A percentile compares a stretch with the other conserved stretches of the same genome.
These are phyloP conservation scores for Cardiocondyla obscurior DNA, from an alignment of 1,140 invertebrate genomes.

Conservation along the genomic window DNA sequence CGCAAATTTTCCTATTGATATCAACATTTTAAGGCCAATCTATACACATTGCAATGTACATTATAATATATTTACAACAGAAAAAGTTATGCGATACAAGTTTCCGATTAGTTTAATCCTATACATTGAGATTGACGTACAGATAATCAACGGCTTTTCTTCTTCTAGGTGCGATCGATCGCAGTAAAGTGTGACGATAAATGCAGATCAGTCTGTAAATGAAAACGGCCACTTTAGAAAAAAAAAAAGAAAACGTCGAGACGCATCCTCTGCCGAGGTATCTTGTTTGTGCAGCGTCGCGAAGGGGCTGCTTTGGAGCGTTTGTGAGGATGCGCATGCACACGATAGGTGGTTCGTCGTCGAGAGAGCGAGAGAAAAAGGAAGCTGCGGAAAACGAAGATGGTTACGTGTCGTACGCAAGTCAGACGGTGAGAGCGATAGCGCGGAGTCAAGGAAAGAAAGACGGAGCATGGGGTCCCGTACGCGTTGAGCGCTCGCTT, in stretches of 20 bases:
- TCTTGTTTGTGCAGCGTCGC: background rate
- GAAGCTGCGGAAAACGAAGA: slow-evolving; percentile 21
- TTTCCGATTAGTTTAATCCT: too few species aligned
- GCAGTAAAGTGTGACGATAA: too few species aligned
- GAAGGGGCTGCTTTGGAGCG: background rate
- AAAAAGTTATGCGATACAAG: too few species aligned
- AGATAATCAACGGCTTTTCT: too few species aligned
- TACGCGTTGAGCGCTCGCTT: slow-evolving; percentile 60
- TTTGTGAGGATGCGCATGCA: slow-evolving; percentile 1
- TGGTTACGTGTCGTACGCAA: background rate
- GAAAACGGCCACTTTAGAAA: background rate
- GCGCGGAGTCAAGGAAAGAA: background rate
- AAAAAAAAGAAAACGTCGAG: too few species aligned
- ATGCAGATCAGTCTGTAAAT: too few species aligned
- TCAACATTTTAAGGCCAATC: too few species aligned
- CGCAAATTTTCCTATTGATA: too few species aligned
- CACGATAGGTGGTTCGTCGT: slow-evolving; percentile 24
- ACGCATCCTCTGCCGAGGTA: background rate
- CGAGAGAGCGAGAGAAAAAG: background rate
- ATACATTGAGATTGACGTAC: too few species aligned
- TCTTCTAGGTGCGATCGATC: too few species aligned
- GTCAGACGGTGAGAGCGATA: slow-evolving; percentile 8
- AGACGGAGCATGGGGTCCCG: slow-evolving; percentile 62
- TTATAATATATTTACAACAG: too few species aligned
- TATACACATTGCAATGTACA: too few species aligned